Conservation (phyloP, 2,797 vertebrate genomes). For the Etheostoma nigrum region DNA sequence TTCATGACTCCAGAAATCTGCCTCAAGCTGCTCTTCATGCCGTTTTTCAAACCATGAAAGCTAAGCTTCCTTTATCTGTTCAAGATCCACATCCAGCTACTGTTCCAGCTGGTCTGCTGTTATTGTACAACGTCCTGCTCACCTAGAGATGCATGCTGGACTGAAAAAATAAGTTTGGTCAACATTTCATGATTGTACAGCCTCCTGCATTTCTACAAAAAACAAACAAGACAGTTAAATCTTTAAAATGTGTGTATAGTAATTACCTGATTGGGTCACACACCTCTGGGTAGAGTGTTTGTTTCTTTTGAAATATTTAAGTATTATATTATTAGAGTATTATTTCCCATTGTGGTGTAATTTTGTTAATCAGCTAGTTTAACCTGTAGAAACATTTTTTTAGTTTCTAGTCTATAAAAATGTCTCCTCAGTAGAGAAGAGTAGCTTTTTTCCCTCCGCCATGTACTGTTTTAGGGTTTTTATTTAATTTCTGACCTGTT, state of each 20-base stretch:
- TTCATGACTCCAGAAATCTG: conserved; percentile 59
- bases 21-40: conserved; percentile 52
- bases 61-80: conserved; percentile 25
- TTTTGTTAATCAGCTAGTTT: conserved; percentile 43
- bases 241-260: conserved; percentile 15
- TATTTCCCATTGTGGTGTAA: conserved; percentile 57
- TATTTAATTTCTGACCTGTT: conserved; percentile 18
- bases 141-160: conserved; percentile 60
- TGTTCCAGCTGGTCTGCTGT: conserved; percentile 29
- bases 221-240: conserved; percentile 31
- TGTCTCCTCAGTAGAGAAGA: conserved; percentile 5
- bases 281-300: conserved; percentile 28
- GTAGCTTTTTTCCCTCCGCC: conserved; percentile 7
- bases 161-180: conserved; percentile 9
- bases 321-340: conserved; percentile 20
- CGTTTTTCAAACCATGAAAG: conserved; percentile 16
- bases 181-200: conserved; percentile 62
- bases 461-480: conserved; percentile 17
- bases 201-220: conserved; percentile 33
- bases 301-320: conserved; percentile 40
- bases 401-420: too few relatives aligned
- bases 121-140: conserved; percentile 22
- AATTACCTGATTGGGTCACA: conserved; percentile 18
- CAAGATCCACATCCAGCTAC: conserved; percentile 43
- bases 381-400: neutral